phyloP scores from a whole-genome alignment of 1,140 invertebrate species.

The Ceratosolen solmsi region DNA sequence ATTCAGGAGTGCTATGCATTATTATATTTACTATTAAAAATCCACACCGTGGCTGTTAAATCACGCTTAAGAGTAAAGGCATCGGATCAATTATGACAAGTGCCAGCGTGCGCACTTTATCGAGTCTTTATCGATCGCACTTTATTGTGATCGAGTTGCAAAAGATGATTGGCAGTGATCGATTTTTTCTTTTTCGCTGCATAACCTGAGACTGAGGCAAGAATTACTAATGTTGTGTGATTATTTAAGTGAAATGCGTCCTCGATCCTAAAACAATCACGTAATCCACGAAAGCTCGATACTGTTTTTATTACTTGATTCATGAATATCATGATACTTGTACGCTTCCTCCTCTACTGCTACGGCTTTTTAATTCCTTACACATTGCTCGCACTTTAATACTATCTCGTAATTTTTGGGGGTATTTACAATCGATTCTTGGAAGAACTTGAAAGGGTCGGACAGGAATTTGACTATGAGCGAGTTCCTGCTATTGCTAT shows the following conservation, averaged over 20 bases:
- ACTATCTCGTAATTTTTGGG: background rate
- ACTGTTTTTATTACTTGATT: conserved; percentile 39
- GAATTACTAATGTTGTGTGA: background rate
- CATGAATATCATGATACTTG: background rate
- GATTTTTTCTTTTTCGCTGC: background rate
- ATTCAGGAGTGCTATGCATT: no score
- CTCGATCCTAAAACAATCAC: conserved; percentile 39
- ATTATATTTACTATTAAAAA: no score
- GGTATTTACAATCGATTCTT: conserved; percentile 7
- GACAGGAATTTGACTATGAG: background rate
- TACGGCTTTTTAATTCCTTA: no score
- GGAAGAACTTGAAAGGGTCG: background rate
- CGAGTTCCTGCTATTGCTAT: background rate
- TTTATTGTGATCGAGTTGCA: background rate
- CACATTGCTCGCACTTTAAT: no score
- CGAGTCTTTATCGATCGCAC: no score
- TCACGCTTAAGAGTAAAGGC: no score
- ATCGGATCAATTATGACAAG: no score
- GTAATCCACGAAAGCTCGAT: conserved; percentile 28
- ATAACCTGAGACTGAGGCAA: no score
- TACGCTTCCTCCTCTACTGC: background rate
- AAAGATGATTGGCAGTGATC: background rate
- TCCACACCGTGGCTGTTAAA: no score
- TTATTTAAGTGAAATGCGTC: conserved; percentile 48
- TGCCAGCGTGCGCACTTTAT: no score